Conservation (phyloP, 2,888 invertebrate genomes). For the Erannis defoliaria region DNA sequence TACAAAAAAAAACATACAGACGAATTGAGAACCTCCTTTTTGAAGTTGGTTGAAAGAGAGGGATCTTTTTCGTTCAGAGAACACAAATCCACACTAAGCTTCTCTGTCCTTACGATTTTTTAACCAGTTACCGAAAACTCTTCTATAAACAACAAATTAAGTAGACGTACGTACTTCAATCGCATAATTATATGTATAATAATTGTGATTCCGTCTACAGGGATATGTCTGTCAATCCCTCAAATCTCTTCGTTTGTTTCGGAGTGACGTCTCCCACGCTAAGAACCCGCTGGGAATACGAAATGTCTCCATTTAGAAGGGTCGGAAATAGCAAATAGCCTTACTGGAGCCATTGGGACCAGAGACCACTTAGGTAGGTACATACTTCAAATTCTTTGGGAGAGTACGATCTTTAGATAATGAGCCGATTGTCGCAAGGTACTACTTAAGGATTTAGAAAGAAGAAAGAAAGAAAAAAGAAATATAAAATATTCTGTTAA, state of each 20-base stretch:
- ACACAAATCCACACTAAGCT: too few relatives aligned
- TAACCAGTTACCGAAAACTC: too few relatives aligned
- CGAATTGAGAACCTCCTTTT: too few relatives aligned
- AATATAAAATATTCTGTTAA: too few relatives aligned
- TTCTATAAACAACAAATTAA: too few relatives aligned
- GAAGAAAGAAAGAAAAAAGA: too few relatives aligned
- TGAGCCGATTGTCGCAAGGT: neutral
- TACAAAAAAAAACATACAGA: too few relatives aligned
- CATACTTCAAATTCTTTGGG: slow-evolving; percentile 27
- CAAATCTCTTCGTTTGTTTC: slow-evolving; percentile 17
- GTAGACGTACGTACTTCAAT: neutral
- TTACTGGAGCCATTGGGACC: slow-evolving; percentile 21
- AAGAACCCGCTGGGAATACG: slow-evolving; percentile 2
- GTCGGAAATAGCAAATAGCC: slow-evolving; percentile 39
- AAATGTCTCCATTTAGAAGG: slow-evolving; percentile 35
- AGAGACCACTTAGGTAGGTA: slow-evolving; percentile 34
- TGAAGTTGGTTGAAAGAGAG: too few relatives aligned
- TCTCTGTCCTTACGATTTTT: too few relatives aligned
- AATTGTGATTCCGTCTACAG: neutral
- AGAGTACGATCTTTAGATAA: slow-evolving; percentile 21
- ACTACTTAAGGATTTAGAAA: too few relatives aligned
- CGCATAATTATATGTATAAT: neutral
- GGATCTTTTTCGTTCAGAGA: too few relatives aligned
- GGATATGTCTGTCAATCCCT: neutral
- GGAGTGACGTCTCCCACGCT: slow-evolving; percentile 13